phyloP scores from a whole-genome alignment of 2,797 vertebrate genomes.

The Ceryle rudis region DNA sequence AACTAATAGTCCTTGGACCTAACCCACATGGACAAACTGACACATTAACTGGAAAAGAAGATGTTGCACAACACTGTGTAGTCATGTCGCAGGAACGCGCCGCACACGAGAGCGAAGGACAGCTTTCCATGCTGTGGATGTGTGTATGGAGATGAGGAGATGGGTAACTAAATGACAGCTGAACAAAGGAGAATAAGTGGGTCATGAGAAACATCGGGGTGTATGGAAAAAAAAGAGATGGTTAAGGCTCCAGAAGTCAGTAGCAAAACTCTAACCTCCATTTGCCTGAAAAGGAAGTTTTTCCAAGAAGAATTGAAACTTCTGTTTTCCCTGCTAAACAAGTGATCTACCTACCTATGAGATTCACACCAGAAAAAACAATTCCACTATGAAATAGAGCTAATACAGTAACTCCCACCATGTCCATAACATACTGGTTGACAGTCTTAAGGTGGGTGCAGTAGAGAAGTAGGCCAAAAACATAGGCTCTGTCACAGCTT shows the following conservation, averaged over 20 bases:
- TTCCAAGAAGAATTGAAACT: background rate
- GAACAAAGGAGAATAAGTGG: background rate
- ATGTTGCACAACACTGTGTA: background rate
- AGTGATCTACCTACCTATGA: background rate
- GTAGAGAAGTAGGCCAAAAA: background rate
- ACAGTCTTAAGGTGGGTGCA: background rate
- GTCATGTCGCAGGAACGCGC: conserved; percentile 30
- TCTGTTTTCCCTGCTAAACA: background rate
- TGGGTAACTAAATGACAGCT: background rate
- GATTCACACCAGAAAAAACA: background rate
- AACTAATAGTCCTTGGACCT: conserved; percentile 31
- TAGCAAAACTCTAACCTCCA: background rate
- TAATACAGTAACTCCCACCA: background rate
- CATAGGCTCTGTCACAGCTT: background rate
- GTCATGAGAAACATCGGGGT: background rate
- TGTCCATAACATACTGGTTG: background rate
- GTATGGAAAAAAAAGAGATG: background rate
- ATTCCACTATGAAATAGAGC: background rate
- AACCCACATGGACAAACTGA: conserved; percentile 44
- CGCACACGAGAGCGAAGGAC: background rate
- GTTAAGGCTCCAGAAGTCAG: background rate
- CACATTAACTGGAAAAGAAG: conserved; percentile 25
- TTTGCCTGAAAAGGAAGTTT: background rate
- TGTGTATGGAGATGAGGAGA: background rate
- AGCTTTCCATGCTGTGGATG: background rate